Base-by-base conservation (phyloP, 2,888 invertebrate genomes). In the Pomacea canaliculata region DNA sequence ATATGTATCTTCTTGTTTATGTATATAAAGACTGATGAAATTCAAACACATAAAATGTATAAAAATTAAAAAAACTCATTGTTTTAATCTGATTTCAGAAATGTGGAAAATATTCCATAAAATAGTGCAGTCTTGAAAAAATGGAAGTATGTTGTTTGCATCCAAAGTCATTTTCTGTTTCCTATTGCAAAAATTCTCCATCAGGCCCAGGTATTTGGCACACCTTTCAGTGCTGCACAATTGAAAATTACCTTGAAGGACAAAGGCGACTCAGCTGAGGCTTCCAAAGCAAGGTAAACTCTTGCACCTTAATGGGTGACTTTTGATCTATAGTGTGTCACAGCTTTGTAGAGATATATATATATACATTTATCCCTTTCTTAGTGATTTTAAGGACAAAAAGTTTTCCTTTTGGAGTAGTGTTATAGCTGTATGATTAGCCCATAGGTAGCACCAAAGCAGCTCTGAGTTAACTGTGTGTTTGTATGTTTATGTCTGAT, bases 181-280 rank as follows among this genome's bases (percentile, higher is more conserved):
- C 37, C 37, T 37, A 37, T 5, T 37, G 37, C 37, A 37, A 37
- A 37, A 37, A 3, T 5, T 37, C 51, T 56, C 51, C 51, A 81
- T 5, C 81, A 87, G 86, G 85, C 86, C 0, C 83, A 80, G 76
- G 82, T 88, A 59, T 86, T 88, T 83, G 85, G 87, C 19, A 85
- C 86, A 74, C 81, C 86, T 1, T 84, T 88, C 76, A 79, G 82
- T 70, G 82, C 87, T 12, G 85, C 85, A 59, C 77, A 79, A 60
- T 70, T 87, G 1, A 82, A 83, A 65, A 81, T 87, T 8, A 78
- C 79, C 60, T 82, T 87, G 12, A 85, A 88, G 76, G 85, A 87
- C 77, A 82, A 80, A 23, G 85, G 79, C 0, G 83, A 80, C 70
- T 74, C 83, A 46, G 81, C 83, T 68, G 80, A 83, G 23, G 83